Percentiles rank a stretch among this genome's conserved stretches.
Conservation (phyloP, 2,113 vertebrate genomes). For the Sphaerodactylus townsendi region DNA sequence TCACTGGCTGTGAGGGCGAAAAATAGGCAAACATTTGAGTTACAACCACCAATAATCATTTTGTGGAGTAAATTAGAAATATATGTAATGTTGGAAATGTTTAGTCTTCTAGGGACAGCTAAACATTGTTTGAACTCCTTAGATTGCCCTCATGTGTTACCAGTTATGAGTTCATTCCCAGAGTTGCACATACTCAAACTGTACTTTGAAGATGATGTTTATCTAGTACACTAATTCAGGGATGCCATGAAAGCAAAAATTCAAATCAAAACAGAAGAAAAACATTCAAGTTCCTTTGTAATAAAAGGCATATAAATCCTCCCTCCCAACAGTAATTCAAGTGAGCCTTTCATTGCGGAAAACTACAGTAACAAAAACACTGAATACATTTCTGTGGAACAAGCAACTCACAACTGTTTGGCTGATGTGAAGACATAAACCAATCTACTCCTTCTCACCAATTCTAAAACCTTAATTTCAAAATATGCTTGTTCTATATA, state of each 20-base stretch:
- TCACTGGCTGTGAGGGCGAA: slow-evolving; percentile 74
- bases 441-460: not conserved
- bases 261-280: not conserved
- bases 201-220: not conserved
- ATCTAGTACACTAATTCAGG: not conserved
- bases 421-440: not conserved
- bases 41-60: not conserved
- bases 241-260: not conserved
- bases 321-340: not conserved
- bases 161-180: slow-evolving; percentile 16
- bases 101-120: slow-evolving; percentile 2
- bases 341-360: not conserved
- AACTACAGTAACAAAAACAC: not conserved
- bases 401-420: not conserved
- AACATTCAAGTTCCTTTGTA: not conserved
- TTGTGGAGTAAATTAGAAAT: not conserved
- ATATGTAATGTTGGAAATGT: not conserved
- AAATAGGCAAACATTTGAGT: slow-evolving; percentile 2
- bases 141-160: slow-evolving; percentile 1
- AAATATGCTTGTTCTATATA: not conserved
- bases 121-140: not conserved
- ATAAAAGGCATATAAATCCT: not conserved
- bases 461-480: not conserved
- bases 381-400: not conserved
- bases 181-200: not conserved